Evolutionary conservation across 2,888 invertebrate genomes (phyloP).

Genomic region (Mantis religiosa): DNA sequence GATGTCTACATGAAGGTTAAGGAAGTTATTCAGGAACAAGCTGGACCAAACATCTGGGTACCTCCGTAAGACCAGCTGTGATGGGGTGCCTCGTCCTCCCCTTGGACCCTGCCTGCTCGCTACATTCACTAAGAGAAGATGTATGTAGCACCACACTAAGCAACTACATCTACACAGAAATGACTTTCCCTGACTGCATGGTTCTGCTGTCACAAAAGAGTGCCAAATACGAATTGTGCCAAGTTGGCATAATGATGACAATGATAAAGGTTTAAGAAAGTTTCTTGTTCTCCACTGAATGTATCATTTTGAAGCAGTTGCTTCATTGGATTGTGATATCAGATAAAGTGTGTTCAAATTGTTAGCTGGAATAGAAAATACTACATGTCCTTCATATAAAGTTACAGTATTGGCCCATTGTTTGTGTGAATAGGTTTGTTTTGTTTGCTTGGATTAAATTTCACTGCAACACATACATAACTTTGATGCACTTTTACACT

Average conservation of each 20-base stretch:
- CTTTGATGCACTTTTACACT: not conserved
- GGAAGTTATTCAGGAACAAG: constrained; percentile 90
- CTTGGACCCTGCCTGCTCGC: constrained; percentile 42
- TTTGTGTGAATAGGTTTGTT: not conserved
- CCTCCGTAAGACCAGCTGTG: constrained; percentile 93
- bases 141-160: not conserved
- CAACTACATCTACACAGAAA: not conserved
- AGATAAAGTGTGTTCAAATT: constrained; percentile 5
- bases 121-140: not conserved
- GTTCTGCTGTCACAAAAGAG: not conserved
- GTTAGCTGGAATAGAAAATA: not conserved
- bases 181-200: constrained; percentile 11
- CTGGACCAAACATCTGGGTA: constrained; percentile 95
- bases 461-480: not conserved
- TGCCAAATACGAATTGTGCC: constrained; percentile 1
- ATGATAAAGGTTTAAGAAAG: not conserved
- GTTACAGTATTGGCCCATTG: not conserved
- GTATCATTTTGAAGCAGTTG: constrained; percentile 20
- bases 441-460: not conserved
- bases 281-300: constrained; percentile 15
- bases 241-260: not conserved
- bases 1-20: constrained; percentile 95
- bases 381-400: not conserved
- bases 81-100: constrained; percentile 56
- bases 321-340: constrained; percentile 24